Evolutionary conservation across 2,888 invertebrate species (phyloP).

Genomic region (Amblyjoppa fuscipennis): DNA sequence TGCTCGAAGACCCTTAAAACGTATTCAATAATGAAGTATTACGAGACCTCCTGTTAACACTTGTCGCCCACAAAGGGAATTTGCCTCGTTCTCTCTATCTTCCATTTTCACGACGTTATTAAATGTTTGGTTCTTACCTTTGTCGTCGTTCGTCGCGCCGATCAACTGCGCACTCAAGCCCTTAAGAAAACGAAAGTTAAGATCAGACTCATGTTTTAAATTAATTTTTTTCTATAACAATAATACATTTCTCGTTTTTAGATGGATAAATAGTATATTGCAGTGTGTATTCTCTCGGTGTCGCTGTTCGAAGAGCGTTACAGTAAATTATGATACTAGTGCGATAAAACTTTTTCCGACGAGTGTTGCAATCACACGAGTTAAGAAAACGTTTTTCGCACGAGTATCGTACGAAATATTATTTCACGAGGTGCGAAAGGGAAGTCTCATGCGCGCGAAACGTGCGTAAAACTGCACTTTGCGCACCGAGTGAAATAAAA

Average conservation of each 20-base stretch:
- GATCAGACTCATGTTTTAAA: too few species aligned
- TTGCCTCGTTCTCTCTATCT: background rate
- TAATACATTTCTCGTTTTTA: background rate
- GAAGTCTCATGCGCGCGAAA: too few species aligned
- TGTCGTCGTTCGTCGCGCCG: background rate
- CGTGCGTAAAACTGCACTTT: too few species aligned
- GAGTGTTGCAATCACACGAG: too few species aligned
- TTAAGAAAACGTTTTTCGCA: too few species aligned
- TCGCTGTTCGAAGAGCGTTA: too few species aligned
- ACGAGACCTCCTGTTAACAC: conserved; percentile 57
- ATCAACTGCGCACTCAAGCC: background rate
- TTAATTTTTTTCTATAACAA: background rate
- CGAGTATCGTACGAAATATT: too few species aligned
- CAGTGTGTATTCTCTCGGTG: background rate
- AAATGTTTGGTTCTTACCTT: background rate
- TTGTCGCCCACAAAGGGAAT: conserved; percentile 43
- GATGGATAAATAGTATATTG: conserved; percentile 48
- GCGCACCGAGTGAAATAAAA: too few species aligned
- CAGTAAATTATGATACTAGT: too few species aligned
- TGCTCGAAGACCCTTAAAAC: conserved; percentile 33
- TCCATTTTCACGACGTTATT: background rate
- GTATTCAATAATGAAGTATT: conserved; percentile 58
- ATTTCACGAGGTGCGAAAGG: too few species aligned
- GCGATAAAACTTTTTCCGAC: too few species aligned
- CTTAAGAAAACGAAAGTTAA: too few species aligned